Evolutionary conservation across 2,797 vertebrate genomes (phyloP).

Genomic region (Enteromius trimaculatus): DNA sequence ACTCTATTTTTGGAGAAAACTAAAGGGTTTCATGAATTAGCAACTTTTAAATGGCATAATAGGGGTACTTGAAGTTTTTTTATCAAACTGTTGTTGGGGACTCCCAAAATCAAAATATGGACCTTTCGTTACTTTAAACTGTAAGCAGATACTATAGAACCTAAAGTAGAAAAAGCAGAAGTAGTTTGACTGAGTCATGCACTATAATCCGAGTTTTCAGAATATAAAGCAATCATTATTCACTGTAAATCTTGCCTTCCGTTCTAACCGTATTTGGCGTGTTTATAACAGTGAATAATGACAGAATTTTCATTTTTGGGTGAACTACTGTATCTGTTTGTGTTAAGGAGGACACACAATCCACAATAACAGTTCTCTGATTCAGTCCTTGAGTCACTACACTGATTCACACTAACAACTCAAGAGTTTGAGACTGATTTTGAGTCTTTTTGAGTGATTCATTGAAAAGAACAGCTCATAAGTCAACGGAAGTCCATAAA

Average conservation of each 20-base stretch:
- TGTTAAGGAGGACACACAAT: background rate
- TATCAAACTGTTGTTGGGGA: too few species aligned
- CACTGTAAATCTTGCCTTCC: background rate
- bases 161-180: background rate
- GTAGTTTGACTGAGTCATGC: background rate
- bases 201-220: slow-evolving; percentile 3
- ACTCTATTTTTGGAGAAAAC: too few species aligned
- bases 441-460: background rate
- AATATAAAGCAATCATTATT: background rate
- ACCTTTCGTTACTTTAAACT: background rate
- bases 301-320: background rate
- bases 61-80: too few species aligned
- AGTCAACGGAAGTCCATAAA: background rate
- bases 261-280: background rate
- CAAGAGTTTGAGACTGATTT: background rate
- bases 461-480: background rate
- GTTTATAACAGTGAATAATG: background rate
- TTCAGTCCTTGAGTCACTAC: slow-evolving; percentile 1
- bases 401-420: background rate
- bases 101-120: too few species aligned
- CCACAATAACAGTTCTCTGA: background rate
- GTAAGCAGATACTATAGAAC: background rate
- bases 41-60: too few species aligned
- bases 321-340: background rate
- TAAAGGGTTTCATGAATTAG: too few species aligned